phyloP scores from a whole-genome alignment of 2,113 vertebrate species.

The Vicugna pacos region DNA sequence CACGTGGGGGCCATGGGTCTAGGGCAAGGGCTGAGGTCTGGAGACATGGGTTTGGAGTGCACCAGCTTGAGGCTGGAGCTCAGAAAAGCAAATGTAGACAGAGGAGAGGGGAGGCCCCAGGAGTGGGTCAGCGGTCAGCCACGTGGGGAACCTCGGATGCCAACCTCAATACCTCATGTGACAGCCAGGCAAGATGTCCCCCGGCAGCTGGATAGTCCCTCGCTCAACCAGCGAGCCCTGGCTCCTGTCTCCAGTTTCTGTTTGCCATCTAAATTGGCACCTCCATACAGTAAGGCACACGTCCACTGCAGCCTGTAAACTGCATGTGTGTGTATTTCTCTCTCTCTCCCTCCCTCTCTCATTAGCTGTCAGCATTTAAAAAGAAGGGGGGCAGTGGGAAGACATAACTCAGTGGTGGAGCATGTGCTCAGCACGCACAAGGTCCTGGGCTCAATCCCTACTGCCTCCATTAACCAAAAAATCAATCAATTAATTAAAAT shows the following conservation, averaged over 20 bases:
- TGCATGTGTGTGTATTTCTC: too few relatives aligned
- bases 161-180: accelerated
- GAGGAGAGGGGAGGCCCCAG: not conserved
- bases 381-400: too few relatives aligned
- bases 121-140: not conserved
- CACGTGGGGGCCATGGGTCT: not conserved
- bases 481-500: too few relatives aligned
- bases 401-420: too few relatives aligned
- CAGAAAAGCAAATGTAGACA: too few relatives aligned
- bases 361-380: not conserved
- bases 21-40: not conserved
- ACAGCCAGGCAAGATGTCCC: not conserved
- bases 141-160: not conserved
- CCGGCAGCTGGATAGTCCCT: accelerated
- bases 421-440: too few relatives aligned
- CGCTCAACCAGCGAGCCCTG: not conserved
- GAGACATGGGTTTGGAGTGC: not conserved
- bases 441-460: too few relatives aligned
- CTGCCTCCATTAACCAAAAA: too few relatives aligned
- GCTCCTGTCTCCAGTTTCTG: not conserved
- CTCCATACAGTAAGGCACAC: too few relatives aligned
- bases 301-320: not conserved
- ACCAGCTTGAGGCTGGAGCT: not conserved
- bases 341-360: not conserved
- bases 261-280: not conserved